Conservation (phyloP, 2,888 invertebrate species). For the Nomada flava region DNA sequence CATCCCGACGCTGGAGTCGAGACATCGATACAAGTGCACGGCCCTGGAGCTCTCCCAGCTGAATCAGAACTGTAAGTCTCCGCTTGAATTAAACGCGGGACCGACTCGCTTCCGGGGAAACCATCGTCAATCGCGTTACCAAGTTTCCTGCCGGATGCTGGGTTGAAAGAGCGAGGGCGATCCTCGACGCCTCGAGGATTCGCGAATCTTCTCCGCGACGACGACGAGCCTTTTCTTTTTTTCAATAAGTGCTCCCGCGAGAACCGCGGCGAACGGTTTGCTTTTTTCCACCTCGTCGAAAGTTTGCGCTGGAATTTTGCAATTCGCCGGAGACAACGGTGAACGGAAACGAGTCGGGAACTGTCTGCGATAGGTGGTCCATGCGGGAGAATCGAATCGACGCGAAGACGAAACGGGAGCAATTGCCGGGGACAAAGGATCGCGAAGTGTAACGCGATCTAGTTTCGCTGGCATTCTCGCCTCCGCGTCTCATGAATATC, state of each 20-base stretch:
- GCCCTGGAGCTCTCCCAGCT: slow-evolving; percentile 85
- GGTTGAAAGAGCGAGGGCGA: not conserved
- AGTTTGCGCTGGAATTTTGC: too few species aligned
- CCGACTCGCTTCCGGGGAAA: not conserved
- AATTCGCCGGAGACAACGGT: too few species aligned
- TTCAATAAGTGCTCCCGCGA: too few species aligned
- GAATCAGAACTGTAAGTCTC: slow-evolving; percentile 86
- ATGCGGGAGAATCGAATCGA: too few species aligned
- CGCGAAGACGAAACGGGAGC: not conserved
- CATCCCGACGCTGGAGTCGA: slow-evolving; percentile 87
- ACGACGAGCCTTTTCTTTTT: too few species aligned
- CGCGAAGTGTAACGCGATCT: slow-evolving; percentile 27
- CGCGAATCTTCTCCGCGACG: not conserved
- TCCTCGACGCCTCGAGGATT: not conserved
- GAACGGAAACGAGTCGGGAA: too few species aligned
- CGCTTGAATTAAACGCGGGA: slow-evolving; percentile 71
- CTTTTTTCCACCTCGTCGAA: too few species aligned
- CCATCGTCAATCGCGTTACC: slow-evolving; percentile 15
- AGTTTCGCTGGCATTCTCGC: slow-evolving; percentile 27
- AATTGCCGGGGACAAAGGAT: slow-evolving; percentile 27
- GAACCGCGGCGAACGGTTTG: too few species aligned
- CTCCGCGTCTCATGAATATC: slow-evolving; percentile 61
- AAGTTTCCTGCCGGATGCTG: slow-evolving; percentile 9
- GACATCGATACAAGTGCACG: slow-evolving; percentile 88
- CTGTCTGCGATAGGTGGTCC: too few species aligned